A percentile compares a stretch with the other conserved stretches of the same genome.
phyloP scores from a whole-genome alignment of 2,888 invertebrate genomes.

The Polymixis lichenea region DNA sequence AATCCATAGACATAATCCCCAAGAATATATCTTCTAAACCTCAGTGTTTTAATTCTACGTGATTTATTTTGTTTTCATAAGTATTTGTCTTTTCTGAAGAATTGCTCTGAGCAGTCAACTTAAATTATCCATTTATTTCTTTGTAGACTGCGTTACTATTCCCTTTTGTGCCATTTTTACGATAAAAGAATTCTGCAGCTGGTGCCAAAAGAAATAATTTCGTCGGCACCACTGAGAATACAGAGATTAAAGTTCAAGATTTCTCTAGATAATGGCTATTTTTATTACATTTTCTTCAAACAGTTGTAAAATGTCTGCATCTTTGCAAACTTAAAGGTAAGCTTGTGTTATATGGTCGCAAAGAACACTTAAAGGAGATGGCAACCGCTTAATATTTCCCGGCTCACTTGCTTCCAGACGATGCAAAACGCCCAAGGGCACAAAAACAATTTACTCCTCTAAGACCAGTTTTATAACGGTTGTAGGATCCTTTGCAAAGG shows the following conservation, averaged over 20 bases:
- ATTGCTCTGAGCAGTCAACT: conserved; percentile 37
- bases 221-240: conserved; percentile 55
- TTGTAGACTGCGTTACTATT: conserved; percentile 59
- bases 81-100: conserved; percentile 36
- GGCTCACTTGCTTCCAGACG: conserved; percentile 69
- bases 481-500: conserved; percentile 75
- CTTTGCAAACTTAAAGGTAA: conserved; percentile 27
- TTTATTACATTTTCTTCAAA: conserved; percentile 49
- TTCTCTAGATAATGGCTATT: conserved; percentile 47
- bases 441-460: conserved; percentile 88
- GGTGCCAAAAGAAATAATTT: conserved; percentile 67
- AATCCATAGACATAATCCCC: neutral
- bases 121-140: conserved; percentile 62
- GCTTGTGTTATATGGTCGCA: conserved; percentile 45
- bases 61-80: conserved; percentile 26
- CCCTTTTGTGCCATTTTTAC: conserved; percentile 67
- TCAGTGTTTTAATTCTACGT: neutral
- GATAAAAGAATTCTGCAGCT: conserved; percentile 69
- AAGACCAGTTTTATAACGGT: conserved; percentile 80
- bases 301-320: conserved; percentile 35
- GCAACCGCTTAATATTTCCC: conserved; percentile 71
- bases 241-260: conserved; percentile 59
- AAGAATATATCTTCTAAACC: neutral
- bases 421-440: conserved; percentile 82
- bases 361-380: conserved; percentile 61